These are phyloP conservation scores for Arrhopalites spinosus DNA, from an alignment of 2,888 invertebrate genomes.

Conservation along the genomic window DNA sequence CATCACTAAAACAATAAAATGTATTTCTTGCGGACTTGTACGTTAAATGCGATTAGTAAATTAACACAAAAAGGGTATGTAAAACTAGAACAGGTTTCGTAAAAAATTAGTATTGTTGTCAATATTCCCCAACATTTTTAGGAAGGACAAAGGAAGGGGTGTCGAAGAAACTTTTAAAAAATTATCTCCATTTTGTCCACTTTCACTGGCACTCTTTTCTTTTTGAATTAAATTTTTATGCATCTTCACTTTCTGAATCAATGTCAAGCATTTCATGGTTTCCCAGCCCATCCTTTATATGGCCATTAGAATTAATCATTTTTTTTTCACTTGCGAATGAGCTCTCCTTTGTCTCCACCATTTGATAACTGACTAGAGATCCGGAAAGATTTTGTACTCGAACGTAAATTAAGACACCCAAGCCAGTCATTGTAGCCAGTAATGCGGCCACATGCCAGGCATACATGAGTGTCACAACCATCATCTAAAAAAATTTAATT, in stretches of 20 bases:
- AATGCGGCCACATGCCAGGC: constrained; percentile 56
- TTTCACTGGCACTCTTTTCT: too few relatives aligned
- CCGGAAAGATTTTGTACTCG: constrained; percentile 44
- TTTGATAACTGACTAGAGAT: constrained; percentile 47
- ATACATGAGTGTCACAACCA: constrained; percentile 60
- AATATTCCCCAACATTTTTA: too few relatives aligned
- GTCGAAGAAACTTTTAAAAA: too few relatives aligned
- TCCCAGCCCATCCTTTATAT: neutral
- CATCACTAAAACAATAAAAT: too few relatives aligned
- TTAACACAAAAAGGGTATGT: too few relatives aligned
- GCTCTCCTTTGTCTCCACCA: constrained; percentile 52
- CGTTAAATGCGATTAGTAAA: too few relatives aligned
- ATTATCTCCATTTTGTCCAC: too few relatives aligned
- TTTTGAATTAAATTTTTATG: constrained; percentile 35
- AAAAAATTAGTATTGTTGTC: too few relatives aligned
- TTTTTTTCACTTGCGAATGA: constrained; percentile 1
- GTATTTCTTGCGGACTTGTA: too few relatives aligned
- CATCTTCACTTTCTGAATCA: constrained; percentile 55
- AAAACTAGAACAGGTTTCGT: too few relatives aligned
- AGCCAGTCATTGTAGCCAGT: constrained; percentile 43
- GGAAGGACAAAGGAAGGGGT: too few relatives aligned
- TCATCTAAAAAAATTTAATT: constrained; percentile 58
- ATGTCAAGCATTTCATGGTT: constrained; percentile 49
- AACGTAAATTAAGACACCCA: constrained; percentile 49
- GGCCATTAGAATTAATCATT: constrained; percentile 17